A percentile compares a stretch with the other conserved stretches of the same genome.
These are phyloP conservation scores for Hyperoodon ampullatus DNA, from an alignment of 2,113 vertebrate species.

Conservation along the genomic window DNA sequence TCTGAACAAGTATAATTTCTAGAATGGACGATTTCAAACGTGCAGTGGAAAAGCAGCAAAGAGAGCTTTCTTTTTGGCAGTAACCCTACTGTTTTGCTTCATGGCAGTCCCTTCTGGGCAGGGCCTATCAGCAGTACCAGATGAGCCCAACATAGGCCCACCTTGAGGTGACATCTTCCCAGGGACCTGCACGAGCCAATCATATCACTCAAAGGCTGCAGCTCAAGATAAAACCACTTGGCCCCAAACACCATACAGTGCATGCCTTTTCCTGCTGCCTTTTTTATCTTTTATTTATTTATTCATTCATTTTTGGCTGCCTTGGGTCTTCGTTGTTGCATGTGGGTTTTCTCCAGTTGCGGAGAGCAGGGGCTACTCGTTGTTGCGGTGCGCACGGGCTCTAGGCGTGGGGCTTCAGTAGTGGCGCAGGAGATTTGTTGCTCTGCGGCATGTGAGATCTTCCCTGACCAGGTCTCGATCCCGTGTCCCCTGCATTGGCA, in stretches of 20 bases:
- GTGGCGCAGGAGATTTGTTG: no score
- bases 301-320: no score
- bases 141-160: background rate
- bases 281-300: no score
- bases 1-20: background rate
- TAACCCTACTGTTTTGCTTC: background rate
- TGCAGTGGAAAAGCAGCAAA: background rate
- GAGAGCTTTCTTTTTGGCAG: background rate
- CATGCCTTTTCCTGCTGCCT: constrained; percentile 22
- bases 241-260: background rate
- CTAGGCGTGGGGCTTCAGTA: no score
- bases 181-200: background rate
- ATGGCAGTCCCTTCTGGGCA: background rate
- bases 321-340: no score
- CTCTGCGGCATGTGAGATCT: no score
- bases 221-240: constrained; percentile 55
- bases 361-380: no score
- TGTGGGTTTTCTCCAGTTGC: no score
- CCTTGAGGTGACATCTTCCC: background rate
- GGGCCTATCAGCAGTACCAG: constrained; percentile 58
- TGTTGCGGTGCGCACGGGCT: no score
- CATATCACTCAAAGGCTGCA: background rate
- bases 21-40: background rate
- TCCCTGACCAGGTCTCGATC: no score
- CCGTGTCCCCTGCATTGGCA: no score